Conservation (phyloP, 2,113 vertebrate species). For the Psittacula cyanocephala region DNA sequence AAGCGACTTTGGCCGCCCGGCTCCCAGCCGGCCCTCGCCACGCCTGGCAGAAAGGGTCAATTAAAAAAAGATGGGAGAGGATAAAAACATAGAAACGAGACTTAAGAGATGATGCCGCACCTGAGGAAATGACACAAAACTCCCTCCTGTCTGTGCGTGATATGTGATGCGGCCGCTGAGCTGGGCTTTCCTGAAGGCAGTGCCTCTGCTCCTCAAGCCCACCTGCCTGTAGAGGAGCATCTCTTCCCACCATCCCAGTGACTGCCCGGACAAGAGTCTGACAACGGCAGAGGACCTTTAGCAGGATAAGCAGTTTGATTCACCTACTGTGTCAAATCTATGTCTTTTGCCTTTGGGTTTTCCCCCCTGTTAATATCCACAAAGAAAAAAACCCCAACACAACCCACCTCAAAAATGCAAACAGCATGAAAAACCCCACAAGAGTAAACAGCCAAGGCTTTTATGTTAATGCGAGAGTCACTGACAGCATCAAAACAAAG, state of each 20-base stretch:
- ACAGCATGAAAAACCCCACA: neutral
- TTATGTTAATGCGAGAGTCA: slow-evolving; percentile 23
- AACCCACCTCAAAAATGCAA: slow-evolving; percentile 38
- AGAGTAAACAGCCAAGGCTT: neutral
- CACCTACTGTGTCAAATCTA: neutral
- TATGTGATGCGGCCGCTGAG: neutral
- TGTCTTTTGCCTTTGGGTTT: neutral
- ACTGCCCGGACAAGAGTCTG: accelerated
- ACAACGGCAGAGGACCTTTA: accelerated
- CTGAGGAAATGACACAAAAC: slow-evolving; percentile 29
- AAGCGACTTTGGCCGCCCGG: slow-evolving; percentile 27
- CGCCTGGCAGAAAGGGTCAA: neutral
- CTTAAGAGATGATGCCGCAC: slow-evolving; percentile 31
- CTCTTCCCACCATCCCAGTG: neutral
- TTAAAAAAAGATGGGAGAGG: neutral
- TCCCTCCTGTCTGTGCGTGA: neutral
- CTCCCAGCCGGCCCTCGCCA: slow-evolving; percentile 9
- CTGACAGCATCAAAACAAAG: slow-evolving; percentile 56
- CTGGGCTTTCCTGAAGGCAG: neutral
- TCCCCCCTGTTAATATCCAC: neutral
- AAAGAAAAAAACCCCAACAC: neutral
- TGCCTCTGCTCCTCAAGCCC: neutral
- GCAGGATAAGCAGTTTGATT: neutral
- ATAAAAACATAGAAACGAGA: neutral
- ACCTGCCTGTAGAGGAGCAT: neutral